Percentiles rank a stretch among this genome's conserved stretches.
These are phyloP conservation scores for Paramuricea clavata DNA, from an alignment of 92 coral and sea anemone species.

Conservation along the genomic window DNA sequence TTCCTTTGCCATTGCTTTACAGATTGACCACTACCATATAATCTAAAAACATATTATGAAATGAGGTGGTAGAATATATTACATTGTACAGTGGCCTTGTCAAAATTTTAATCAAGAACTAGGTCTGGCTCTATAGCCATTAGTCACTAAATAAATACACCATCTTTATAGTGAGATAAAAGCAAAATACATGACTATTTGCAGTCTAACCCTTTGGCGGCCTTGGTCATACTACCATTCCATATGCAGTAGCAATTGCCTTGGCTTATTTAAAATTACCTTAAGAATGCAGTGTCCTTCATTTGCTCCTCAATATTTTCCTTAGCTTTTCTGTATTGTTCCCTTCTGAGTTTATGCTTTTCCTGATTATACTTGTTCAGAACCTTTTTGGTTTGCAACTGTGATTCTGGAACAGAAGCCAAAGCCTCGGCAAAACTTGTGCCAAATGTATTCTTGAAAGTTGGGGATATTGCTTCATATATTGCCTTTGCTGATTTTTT, in stretches of 20 bases:
- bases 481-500: constrained; percentile 60
- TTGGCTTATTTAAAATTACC: constrained; percentile 41
- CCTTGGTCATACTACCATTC: too few species aligned
- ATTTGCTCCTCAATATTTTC: constrained; percentile 61
- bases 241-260: too few species aligned
- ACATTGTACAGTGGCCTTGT: too few species aligned
- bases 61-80: too few species aligned
- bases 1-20: constrained; percentile 56
- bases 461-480: constrained; percentile 48
- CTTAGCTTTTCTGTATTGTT: constrained; percentile 40
- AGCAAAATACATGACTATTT: too few species aligned
- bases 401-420: constrained; percentile 52
- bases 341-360: constrained; percentile 52
- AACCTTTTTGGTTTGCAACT: constrained; percentile 47
- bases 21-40: constrained; percentile 67
- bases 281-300: constrained; percentile 66
- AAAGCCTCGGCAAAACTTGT: constrained; percentile 59
- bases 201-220: too few species aligned
- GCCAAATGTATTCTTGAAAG: constrained; percentile 42
- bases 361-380: background rate
- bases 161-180: too few species aligned
- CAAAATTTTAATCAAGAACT: too few species aligned
- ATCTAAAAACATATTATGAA: constrained; percentile 51
- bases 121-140: too few species aligned
- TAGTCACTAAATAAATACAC: too few species aligned